Evolutionary conservation across 1,140 invertebrate species (phyloP), one percentile per base, ranked within the genome.

Genomic region (Drosophila athabasca): DNA sequence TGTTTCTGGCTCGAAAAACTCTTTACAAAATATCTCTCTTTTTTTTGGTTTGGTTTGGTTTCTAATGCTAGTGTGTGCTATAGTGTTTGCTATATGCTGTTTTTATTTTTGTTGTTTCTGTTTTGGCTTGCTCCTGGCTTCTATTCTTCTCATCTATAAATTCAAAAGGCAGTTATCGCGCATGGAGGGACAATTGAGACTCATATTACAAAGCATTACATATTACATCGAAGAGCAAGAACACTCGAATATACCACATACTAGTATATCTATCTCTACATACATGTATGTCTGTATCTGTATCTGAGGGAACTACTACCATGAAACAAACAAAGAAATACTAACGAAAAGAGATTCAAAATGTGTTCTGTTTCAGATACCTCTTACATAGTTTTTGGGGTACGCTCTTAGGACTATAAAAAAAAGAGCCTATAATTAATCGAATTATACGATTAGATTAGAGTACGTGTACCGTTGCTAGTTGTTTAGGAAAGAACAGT

Each of bases 101-200:
- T 58, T 35, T 45, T 1, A 8, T 48, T 39, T 49, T 44, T n/a
- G 4, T 26, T 19, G 43, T 62, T 50, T 53, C 52, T 60, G 50
- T 54, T 31, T 41, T 58, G 17, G 48, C 58, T 64, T 51, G 15
- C 60, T 60, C 29, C 58, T 75, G 59, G 60, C 55, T 68, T 74
- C 64, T 66, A 51, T 54, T 41, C 13, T 41, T 54, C 22, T 24
- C 69, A 48, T 76, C 80, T 79, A 79, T 60, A 70, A 70, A 76
- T 81, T 79, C 67, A 83, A 82, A 84, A 87, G 82, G 82, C 82
- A 87, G 82, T 87, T 88, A 72, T 74, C 57, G 81, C 80, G 83
- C 83, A 88, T 87, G 82, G 82, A 87, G 82, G 82, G 82, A 87
- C 75, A 87, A 71, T 79, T 76, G 80, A 83, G 81, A 80, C 85